Evolutionary conservation across 2,113 vertebrate genomes (phyloP), one percentile per base, ranked within the genome.

Genomic region (Amphilophus citrinellus): DNA sequence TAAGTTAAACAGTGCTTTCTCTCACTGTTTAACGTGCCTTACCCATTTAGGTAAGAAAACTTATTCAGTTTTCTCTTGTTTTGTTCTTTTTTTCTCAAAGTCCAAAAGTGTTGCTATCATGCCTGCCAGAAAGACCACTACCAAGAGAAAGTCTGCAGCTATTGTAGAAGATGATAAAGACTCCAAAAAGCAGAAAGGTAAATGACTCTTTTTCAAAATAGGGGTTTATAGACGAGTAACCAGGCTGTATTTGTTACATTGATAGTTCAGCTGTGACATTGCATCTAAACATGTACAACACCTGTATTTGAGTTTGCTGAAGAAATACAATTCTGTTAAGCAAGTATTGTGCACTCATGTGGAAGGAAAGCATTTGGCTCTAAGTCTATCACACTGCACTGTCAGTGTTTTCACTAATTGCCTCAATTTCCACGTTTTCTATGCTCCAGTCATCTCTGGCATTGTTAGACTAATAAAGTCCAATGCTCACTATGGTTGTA

Each of bases 141-240:
- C 80, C 53, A 98, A 98, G 93, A 97, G 95, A 86, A 94, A 91
- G 58, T 81, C 84, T 7, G 90, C 83, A 2, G 58, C 50, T 3
- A 53, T 50, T 57, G 44, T 89, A 1, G 95, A 97, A 39, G 94
- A 97, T 32, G 80, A 78, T 30, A 88, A 82, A 8, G 91, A 87
- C 1, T 6, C 88, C 3, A 98, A 99, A 86, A 98, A 97, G 79
- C 32, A 95, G 13, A 98, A 98, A 96, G 94, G 98, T 92, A 86
- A 62, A 20, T 37, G 1, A 6, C 3, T 60, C 11, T 14, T 73
- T n/a, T 20, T 32, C 4, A 44, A 50, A 53, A 53, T 10, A 53
- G 27, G 2, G 18, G 66, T 73, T 30, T 47, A 32, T 73, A 8
- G 1, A 35, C 32, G 53, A 30, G 7, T 30, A 65, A 56, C 5